Evolutionary conservation across 1,140 invertebrate species (phyloP), one percentile per base, ranked within the genome.

Genomic region (Linepithema humile): DNA sequence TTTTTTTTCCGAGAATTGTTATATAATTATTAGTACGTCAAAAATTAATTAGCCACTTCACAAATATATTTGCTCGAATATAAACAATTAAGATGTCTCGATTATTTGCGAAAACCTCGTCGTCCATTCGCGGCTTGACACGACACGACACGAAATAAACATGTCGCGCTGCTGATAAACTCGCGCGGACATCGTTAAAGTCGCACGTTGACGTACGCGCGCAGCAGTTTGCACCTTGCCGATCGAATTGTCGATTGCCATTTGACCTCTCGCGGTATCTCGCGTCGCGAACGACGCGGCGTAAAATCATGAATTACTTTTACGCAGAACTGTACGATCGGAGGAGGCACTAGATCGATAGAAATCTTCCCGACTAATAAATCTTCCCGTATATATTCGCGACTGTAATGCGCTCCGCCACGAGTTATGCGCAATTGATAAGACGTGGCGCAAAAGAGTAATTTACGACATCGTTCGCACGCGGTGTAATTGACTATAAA

Each of bases 401-500:
- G 23, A 45, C 32, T 12, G 70, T 78, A 88, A 88, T 62, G 29
- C 65, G 65, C 60, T 84, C 60, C 64, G 45, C 50, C 55, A 32
- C 62, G 62, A 88, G 75, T 89, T 88, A 88, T 88, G 74, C 48
- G 62, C 73, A 64, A 88, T 86, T 86, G 88, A 89, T 88, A 88
- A 88, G 77, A 75, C 86, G 75, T 65, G 82, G 65, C 48, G 65
- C 73, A 84, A 88, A 89, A 88, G 17, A 82, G 69, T 84, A 80
- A 89, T 89, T 88, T 88, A 88, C 74, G 67, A 64, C 84, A 82
- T 70, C 80, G 60, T 88, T 88, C 50, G 78, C 69, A 26, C 43
- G 26, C 73, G 35, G 15, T 32, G 59, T 88, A 89, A 89, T 89
- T 84, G 84, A 77, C 73, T 80, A 55, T 83, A 86, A 88, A 84